A percentile compares a stretch with the other conserved stretches of the same genome.
Evolutionary conservation across 2,888 invertebrate genomes (phyloP).

Genomic region (Heliconius aoede): DNA sequence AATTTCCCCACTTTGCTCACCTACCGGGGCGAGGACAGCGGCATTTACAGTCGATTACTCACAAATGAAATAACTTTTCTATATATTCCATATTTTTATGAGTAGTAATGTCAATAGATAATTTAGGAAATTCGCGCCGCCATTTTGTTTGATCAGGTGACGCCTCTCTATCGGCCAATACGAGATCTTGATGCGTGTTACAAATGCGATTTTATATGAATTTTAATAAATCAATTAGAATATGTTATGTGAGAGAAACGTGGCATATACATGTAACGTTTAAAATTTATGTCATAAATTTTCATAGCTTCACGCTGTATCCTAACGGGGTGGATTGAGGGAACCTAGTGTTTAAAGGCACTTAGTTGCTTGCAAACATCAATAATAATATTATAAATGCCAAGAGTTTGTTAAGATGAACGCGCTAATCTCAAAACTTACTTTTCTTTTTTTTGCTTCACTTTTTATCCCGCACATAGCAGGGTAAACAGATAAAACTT

Average conservation of each 20-base stretch:
- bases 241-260: slow-evolving; percentile 19
- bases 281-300: not conserved
- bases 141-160: slow-evolving; percentile 49
- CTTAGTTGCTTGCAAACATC: not conserved
- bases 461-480: no score
- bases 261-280: not conserved
- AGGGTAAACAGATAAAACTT: no score
- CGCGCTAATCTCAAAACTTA: no score
- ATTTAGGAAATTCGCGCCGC: slow-evolving; percentile 43
- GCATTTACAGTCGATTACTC: not conserved
- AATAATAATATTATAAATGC: no score
- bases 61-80: not conserved
- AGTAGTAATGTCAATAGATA: slow-evolving; percentile 31
- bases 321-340: not conserved
- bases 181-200: slow-evolving; percentile 27
- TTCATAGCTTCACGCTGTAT: not conserved
- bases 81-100: slow-evolving; percentile 13
- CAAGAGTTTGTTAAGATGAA: no score
- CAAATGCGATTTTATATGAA: slow-evolving; percentile 35
- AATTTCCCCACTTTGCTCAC: no score
- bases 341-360: not conserved
- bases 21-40: no score
- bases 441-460: no score
- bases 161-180: slow-evolving; percentile 32
- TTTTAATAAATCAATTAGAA: slow-evolving; percentile 33